These are phyloP conservation scores for Lycophotia porphyrea DNA, from an alignment of 2,888 invertebrate genomes.

Conservation along the genomic window DNA sequence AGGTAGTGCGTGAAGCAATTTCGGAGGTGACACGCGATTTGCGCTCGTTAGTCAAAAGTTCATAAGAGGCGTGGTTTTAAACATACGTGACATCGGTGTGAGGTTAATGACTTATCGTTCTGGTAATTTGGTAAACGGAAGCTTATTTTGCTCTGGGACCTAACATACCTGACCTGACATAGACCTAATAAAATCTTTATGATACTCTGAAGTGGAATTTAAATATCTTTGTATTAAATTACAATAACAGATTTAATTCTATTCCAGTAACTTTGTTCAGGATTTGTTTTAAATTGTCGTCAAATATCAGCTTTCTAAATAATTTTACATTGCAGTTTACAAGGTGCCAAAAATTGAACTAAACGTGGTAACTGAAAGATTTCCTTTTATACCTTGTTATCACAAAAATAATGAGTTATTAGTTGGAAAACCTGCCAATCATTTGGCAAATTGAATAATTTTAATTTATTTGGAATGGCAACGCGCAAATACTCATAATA, in stretches of 20 bases:
- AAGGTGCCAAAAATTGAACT: neutral
- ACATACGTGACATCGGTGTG: constrained; percentile 63
- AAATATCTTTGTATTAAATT: neutral
- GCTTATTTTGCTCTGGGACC: constrained; percentile 20
- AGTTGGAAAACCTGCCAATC: neutral
- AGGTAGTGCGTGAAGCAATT: constrained; percentile 46
- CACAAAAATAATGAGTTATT: neutral
- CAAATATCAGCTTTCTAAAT: neutral
- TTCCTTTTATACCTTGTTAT: neutral
- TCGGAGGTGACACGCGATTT: constrained; percentile 52
- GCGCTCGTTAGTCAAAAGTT: constrained; percentile 58
- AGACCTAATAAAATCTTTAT: constrained; percentile 8
- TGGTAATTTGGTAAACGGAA: constrained; percentile 41
- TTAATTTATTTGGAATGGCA: neutral
- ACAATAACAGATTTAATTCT: neutral
- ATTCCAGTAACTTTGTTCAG: neutral
- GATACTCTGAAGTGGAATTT: neutral
- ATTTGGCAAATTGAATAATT: constrained; percentile 3
- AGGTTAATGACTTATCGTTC: constrained; percentile 59
- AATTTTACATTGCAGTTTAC: neutral
- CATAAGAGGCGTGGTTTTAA: constrained; percentile 61
- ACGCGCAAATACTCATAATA: constrained; percentile 14
- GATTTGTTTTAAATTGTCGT: neutral
- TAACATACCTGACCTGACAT: too few relatives aligned
- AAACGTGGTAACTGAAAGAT: neutral